Evolutionary conservation across 2,113 vertebrate genomes (phyloP).

Genomic region (Pituophis catenifer): DNA sequence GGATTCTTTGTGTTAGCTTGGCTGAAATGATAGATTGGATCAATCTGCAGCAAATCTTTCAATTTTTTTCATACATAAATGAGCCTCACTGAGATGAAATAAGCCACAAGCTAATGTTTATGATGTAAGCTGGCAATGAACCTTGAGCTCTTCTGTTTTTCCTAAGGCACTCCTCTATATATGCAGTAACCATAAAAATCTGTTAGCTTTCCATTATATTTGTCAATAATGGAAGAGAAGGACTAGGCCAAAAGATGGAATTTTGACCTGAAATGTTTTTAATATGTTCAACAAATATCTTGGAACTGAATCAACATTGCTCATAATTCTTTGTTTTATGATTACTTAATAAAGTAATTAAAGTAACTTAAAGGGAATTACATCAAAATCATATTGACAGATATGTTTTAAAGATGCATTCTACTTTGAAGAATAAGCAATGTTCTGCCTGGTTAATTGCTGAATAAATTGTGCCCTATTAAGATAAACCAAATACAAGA

Average conservation of each 20-base stretch:
- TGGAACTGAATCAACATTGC: not conserved
- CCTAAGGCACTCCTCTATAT: not conserved
- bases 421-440: not conserved
- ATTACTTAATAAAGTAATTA: not conserved
- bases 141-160: not conserved
- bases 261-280: not conserved
- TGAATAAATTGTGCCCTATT: not conserved
- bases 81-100: not conserved
- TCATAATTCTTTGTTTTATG: not conserved
- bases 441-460: not conserved
- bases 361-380: not conserved
- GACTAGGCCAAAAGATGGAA: not conserved
- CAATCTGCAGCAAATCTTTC: not conserved
- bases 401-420: not conserved
- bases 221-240: not conserved
- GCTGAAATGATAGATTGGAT: not conserved
- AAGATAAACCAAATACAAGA: not conserved
- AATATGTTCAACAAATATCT: not conserved
- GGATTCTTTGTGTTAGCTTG: not conserved
- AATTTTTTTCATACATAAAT: not conserved
- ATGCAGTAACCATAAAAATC: not conserved
- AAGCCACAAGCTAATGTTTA: not conserved
- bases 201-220: not conserved
- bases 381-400: not conserved
- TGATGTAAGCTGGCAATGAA: not conserved